phyloP scores from a whole-genome alignment of 2,888 invertebrate species.

The Meteorus colon region DNA sequence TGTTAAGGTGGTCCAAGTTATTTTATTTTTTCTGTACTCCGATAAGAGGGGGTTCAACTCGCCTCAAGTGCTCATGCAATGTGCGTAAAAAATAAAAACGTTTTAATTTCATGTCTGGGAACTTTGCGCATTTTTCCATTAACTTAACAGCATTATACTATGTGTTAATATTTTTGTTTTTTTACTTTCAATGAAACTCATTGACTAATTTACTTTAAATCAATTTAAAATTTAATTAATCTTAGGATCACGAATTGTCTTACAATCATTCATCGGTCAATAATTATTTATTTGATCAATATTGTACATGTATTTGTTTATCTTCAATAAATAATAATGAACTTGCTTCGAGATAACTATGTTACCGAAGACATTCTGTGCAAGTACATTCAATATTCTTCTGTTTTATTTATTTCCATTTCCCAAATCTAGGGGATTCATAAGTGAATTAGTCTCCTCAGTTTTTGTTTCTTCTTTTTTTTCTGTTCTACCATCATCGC shows the following conservation, averaged over 20 bases:
- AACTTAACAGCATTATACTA: too few species aligned
- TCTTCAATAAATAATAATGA: conserved; percentile 6
- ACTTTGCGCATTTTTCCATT: background rate
- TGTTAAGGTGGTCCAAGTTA: conserved; percentile 62
- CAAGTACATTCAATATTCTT: background rate
- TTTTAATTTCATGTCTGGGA: background rate
- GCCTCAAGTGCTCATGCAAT: background rate
- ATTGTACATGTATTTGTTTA: conserved; percentile 3
- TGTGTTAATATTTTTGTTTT: too few species aligned
- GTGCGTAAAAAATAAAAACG: background rate
- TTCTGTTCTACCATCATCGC: background rate
- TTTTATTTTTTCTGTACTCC: conserved; percentile 19
- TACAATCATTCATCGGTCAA: background rate
- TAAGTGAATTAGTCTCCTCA: background rate
- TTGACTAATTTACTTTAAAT: background rate
- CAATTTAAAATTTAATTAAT: background rate
- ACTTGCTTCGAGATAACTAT: background rate
- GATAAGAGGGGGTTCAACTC: background rate
- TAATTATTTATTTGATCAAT: background rate
- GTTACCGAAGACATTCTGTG: background rate
- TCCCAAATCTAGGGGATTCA: background rate
- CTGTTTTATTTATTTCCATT: background rate
- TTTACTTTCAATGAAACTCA: background rate
- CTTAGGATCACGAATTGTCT: background rate
- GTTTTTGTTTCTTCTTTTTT: background rate